Evolutionary conservation across 2,888 invertebrate genomes (phyloP).

Genomic region (Archips crataeganus): DNA sequence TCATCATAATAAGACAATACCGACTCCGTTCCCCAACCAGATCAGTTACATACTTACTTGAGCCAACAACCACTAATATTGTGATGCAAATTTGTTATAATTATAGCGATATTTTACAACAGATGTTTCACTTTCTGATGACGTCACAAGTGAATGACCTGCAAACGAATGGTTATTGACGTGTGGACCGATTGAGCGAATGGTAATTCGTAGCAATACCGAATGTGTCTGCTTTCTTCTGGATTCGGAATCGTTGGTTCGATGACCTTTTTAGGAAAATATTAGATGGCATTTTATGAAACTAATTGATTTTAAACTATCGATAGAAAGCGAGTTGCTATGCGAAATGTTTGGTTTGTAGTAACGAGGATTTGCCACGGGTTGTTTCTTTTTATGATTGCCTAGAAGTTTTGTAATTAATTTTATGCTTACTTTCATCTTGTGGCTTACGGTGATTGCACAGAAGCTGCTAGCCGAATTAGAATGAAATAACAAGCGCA

Average conservation of each 20-base stretch:
- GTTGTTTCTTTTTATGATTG: conserved; percentile 12
- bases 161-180: conserved; percentile 55
- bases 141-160: conserved; percentile 65
- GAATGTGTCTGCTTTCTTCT: conserved; percentile 60
- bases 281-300: not conserved
- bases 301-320: not conserved
- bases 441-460: conserved; percentile 9
- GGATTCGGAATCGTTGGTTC: conserved; percentile 3
- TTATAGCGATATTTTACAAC: conserved; percentile 23
- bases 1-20: not conserved
- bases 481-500: not conserved
- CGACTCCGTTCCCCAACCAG: not conserved
- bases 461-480: conserved; percentile 1
- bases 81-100: conserved; percentile 8
- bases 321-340: conserved; percentile 19
- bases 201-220: conserved; percentile 51
- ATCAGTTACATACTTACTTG: not conserved
- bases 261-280: conserved; percentile 18
- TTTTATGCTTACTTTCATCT: conserved; percentile 22
- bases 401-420: conserved; percentile 8
- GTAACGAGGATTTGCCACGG: conserved; percentile 17
- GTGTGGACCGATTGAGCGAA: conserved; percentile 46
- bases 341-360: conserved; percentile 7
- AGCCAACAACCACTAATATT: not conserved
- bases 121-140: conserved; percentile 56